A percentile compares a stretch with the other conserved stretches of the same genome.
Evolutionary conservation across 1,140 invertebrate species (phyloP).

Genomic region (Tenebrio molitor): DNA sequence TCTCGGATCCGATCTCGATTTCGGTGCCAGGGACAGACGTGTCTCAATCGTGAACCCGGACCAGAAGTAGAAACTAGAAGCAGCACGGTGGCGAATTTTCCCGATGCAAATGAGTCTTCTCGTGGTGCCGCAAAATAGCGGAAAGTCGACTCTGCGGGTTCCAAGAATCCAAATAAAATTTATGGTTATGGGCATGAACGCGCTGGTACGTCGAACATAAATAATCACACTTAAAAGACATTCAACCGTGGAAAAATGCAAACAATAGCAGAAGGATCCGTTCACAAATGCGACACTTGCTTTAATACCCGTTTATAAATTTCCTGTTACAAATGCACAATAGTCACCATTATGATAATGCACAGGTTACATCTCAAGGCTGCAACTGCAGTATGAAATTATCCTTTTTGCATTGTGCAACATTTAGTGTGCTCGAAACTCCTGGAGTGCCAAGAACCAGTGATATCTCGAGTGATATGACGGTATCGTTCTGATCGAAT

Average conservation of each 20-base stretch:
- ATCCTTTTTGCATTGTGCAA: conserved; percentile 29
- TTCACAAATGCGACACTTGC: conserved; percentile 12
- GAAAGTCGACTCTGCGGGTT: not conserved
- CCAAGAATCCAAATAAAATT: not conserved
- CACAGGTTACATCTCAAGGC: conserved; percentile 48
- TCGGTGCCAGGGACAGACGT: conserved; percentile 16
- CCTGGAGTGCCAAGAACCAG: conserved; percentile 1
- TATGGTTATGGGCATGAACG: conserved; percentile 7
- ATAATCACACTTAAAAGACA: conserved; percentile 33
- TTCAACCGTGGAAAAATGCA: conserved; percentile 32
- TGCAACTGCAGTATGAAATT: conserved; percentile 43
- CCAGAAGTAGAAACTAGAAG: not conserved
- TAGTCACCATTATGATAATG: conserved; percentile 46
- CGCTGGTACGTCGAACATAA: conserved; percentile 13
- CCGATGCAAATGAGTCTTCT: conserved; percentile 13
- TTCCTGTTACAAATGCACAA: conserved; percentile 44
- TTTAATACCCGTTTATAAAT: conserved; percentile 37
- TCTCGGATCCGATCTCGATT: not conserved
- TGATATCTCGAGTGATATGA: conserved; percentile 21
- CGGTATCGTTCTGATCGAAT: conserved; percentile 9
- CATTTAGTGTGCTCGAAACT: conserved; percentile 36
- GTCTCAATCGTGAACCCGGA: not conserved
- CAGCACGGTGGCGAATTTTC: no score
- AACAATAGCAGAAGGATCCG: conserved; percentile 25
- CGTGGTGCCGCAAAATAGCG: not conserved